A percentile compares a stretch with the other conserved stretches of the same genome.
Conservation (phyloP, 1,140 invertebrate genomes). For the Vanessa atalanta region DNA sequence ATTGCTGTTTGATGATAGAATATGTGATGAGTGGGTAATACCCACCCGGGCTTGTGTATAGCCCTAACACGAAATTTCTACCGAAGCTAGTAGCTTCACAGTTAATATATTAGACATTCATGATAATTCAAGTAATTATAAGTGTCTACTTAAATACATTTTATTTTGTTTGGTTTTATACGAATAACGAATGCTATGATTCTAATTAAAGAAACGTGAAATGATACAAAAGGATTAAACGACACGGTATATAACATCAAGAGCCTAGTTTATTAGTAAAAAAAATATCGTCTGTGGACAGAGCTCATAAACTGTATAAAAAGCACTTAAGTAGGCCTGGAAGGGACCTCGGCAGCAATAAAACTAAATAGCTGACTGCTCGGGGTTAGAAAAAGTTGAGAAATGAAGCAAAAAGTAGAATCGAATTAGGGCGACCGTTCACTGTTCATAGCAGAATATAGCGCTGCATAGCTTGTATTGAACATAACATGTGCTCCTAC, state of each 20-base stretch:
- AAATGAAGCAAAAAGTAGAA: slow-evolving; percentile 13
- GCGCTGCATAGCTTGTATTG: neutral
- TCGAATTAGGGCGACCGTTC: neutral
- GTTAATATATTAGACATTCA: no score
- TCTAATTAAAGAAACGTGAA: no score
- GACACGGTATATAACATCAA: neutral
- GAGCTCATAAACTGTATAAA: slow-evolving; percentile 16
- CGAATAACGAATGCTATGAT: no score
- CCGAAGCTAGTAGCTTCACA: no score
- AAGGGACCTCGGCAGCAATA: slow-evolving; percentile 5
- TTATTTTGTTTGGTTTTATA: no score
- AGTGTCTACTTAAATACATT: no score
- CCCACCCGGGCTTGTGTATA: no score
- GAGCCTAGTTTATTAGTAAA: slow-evolving; percentile 1
- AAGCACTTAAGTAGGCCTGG: slow-evolving; percentile 12
- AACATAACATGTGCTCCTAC: no score
- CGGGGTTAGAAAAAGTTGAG: slow-evolving; percentile 16
- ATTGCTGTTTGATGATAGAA: no score
- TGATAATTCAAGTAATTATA: no score
- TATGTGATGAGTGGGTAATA: no score
- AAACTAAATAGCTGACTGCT: slow-evolving; percentile 15
- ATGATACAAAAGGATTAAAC: neutral
- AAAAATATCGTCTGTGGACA: neutral
- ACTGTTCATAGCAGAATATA: neutral
- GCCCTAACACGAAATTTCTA: no score